Conservation (phyloP, 2,113 vertebrate genomes). For the Boleophthalmus pectinirostris region DNA sequence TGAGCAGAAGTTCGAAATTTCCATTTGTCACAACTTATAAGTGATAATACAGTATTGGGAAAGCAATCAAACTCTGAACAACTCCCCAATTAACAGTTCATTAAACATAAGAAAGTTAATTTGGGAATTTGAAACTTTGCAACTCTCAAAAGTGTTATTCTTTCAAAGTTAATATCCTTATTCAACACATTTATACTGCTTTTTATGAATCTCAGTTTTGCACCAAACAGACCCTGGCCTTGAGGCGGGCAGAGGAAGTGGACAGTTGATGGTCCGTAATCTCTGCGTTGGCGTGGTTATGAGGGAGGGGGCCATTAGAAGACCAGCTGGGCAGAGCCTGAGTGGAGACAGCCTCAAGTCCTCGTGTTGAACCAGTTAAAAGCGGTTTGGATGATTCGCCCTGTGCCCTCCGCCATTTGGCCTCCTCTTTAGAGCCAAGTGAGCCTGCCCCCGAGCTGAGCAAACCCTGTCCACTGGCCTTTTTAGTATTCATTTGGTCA, state of each 20-base stretch:
- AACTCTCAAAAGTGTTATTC: neutral
- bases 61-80: neutral
- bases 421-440: constrained; percentile 34
- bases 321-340: constrained; percentile 25
- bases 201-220: constrained; percentile 11
- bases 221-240: constrained; percentile 17
- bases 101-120: neutral
- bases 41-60: neutral
- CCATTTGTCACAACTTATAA: neutral
- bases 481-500: constrained; percentile 36
- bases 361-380: constrained; percentile 53
- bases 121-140: neutral
- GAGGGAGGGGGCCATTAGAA: constrained; percentile 39
- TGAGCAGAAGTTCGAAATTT: neutral
- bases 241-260: constrained; percentile 9
- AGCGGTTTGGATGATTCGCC: constrained; percentile 45
- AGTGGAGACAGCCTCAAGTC: constrained; percentile 32
- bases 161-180: neutral
- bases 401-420: constrained; percentile 37
- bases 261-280: constrained; percentile 30
- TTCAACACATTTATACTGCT: neutral
- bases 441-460: neutral
- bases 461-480: constrained; percentile 11
- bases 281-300: constrained; percentile 26
- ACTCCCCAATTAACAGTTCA: neutral